Base-by-base conservation (phyloP, 2,888 invertebrate species). In the Apodemia hepburni region DNA sequence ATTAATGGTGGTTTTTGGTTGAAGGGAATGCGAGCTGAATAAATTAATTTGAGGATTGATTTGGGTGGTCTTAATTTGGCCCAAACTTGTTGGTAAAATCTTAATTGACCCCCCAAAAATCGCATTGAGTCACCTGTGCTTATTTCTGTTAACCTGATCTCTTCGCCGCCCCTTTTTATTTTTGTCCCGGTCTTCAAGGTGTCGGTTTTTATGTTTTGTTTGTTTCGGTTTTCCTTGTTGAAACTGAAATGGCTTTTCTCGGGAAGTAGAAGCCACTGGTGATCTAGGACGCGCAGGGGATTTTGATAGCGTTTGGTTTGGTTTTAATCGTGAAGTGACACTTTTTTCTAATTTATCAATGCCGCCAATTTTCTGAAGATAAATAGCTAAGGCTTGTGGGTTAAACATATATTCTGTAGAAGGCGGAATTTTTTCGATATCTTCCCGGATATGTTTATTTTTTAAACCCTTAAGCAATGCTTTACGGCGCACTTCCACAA, bases 391-490 rank as follows among this genome's bases (percentile, higher is more conserved):
- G 15, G 15, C 29, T 35, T 38, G 29, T 4, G 57, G 60, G 11
- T 61, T 54, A 38, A 63, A 65, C 59, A 66, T 63, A 29, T 65
- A 63, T 17, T 65, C 63, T 15, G 33, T 18, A 11, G 61, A 63
- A 49, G 63, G 63, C 1, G 60, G 58, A 22, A 63, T 65, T 42
- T 63, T 65, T 17, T 17, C 51, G 8, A 38, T 42, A 38, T 60
- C 49, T 8, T 60, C 29, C 7, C 47, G 47, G 17, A 60, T 12
- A 65, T 58, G 60, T 49, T 49, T 65, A 12, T 38, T 27, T 49
- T 38, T 62, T 57, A 61, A 58, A 4, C 27, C 27, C 27, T 62
- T 60, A 18, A 62, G 9, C 3, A 62, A 29, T 5, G 35, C n/a
- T 18, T 38, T 63, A 12, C 65, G 54, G n/a, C 66, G 61, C 29